A percentile compares a stretch with the other conserved stretches of the same genome.
Evolutionary conservation across 2,797 vertebrate species (phyloP).

Genomic region (Chaunax sp.): DNA sequence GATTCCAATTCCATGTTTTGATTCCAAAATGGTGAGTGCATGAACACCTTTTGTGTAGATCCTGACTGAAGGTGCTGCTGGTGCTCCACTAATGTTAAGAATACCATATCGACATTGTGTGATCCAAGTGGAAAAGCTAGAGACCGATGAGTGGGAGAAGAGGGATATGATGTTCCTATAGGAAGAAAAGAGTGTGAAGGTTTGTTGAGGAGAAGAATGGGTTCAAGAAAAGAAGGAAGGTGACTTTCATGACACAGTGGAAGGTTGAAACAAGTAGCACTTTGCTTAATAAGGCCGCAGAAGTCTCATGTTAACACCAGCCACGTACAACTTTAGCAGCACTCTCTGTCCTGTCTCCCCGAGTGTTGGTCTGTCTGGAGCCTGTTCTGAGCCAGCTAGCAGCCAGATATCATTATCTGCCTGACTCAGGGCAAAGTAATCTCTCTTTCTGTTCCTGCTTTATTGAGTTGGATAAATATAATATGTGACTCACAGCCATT

Average conservation of each 20-base stretch:
- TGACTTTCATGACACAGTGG: conserved; percentile 79
- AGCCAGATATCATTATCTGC: conserved; percentile 86
- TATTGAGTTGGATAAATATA: conserved; percentile 88
- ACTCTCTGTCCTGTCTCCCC: conserved; percentile 62
- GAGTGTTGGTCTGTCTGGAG: conserved; percentile 71
- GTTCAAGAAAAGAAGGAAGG: conserved; percentile 62
- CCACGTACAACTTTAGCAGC: conserved; percentile 67
- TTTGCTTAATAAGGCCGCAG: conserved; percentile 74
- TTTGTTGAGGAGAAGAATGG: conserved; percentile 21
- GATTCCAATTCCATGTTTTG: too few relatives aligned
- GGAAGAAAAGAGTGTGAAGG: conserved; percentile 21
- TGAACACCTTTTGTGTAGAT: background rate
- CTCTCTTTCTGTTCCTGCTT: conserved; percentile 83
- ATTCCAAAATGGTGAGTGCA: too few relatives aligned
- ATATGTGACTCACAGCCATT: conserved; percentile 84
- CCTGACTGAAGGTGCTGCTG: conserved; percentile 10
- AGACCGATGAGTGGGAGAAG: conserved; percentile 11
- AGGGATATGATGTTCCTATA: conserved; percentile 12
- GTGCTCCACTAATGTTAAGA: too few relatives aligned
- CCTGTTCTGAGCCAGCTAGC: conserved; percentile 80
- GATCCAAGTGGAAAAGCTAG: conserved; percentile 24
- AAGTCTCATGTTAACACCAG: conserved; percentile 66
- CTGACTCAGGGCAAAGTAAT: conserved; percentile 85
- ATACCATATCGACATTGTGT: too few relatives aligned
- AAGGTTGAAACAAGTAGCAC: conserved; percentile 81